Conservation (phyloP, 2,113 vertebrate species). For the Crotalus viridis region DNA sequence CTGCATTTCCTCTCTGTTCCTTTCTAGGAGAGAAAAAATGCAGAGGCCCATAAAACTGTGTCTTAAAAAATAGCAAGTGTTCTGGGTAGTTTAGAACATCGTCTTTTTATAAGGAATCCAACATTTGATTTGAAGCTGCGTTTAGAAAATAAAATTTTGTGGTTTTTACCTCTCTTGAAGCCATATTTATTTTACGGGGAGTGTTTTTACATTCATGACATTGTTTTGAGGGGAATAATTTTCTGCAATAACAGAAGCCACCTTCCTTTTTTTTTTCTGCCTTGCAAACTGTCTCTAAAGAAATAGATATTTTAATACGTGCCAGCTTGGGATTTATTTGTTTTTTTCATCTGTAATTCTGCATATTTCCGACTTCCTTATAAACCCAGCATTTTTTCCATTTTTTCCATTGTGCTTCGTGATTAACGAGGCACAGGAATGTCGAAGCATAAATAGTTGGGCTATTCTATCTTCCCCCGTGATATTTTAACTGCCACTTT, state of each 20-base stretch:
- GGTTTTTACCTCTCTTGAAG: background rate
- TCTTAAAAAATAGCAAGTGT: background rate
- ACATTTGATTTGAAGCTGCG: background rate
- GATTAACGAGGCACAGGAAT: conserved; percentile 46
- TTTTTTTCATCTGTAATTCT: conserved; percentile 46
- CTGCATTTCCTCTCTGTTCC: background rate
- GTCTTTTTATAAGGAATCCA: background rate
- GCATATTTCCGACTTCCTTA: conserved; percentile 42
- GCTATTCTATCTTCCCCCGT: conserved; percentile 41
- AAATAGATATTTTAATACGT: conserved; percentile 11
- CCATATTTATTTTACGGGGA: background rate
- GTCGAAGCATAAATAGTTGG: conserved; percentile 51
- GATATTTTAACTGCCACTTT: conserved; percentile 59
- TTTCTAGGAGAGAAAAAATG: background rate
- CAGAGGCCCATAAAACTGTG: background rate
- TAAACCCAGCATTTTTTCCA: conserved; percentile 56
- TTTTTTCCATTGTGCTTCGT: conserved; percentile 57
- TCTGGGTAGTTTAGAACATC: background rate
- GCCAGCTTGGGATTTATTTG: background rate
- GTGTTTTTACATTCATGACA: conserved; percentile 15
- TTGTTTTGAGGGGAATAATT: conserved; percentile 13
- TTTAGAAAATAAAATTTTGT: conserved; percentile 39
- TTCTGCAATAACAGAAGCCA: conserved; percentile 15
- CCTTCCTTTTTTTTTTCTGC: background rate
- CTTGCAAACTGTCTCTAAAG: background rate